Percentiles rank a stretch among this genome's conserved stretches.
Evolutionary conservation across 1,140 invertebrate genomes (phyloP).

Genomic region (Mercenaria mercenaria): DNA sequence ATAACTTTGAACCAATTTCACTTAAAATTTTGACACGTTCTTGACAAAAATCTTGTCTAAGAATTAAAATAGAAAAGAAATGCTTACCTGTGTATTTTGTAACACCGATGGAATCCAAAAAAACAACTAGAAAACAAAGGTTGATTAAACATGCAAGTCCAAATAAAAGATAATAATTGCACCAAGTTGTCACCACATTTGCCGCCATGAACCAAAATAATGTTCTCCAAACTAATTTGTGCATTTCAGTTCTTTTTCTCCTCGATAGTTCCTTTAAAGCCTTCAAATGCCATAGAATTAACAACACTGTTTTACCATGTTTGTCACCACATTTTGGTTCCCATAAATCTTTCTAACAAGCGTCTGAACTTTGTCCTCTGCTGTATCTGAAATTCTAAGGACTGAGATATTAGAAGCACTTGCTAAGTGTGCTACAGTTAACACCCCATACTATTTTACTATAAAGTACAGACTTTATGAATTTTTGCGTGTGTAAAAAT

Average conservation of each 20-base stretch:
- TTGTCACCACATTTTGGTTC: background rate
- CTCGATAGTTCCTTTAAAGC: no score
- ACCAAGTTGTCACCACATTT: slow-evolving; percentile 7
- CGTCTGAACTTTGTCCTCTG: background rate
- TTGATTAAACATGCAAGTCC: slow-evolving; percentile 31
- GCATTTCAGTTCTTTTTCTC: background rate
- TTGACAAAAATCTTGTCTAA: background rate
- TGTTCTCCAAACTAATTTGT: background rate
- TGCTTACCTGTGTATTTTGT: slow-evolving; percentile 8
- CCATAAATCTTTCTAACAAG: background rate
- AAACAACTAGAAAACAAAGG: slow-evolving; percentile 33
- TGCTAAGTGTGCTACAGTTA: background rate
- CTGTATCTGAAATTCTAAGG: slow-evolving; percentile 51
- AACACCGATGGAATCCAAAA: background rate
- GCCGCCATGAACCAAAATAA: background rate
- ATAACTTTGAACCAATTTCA: slow-evolving; percentile 46
- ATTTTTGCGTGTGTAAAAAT: background rate
- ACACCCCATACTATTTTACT: background rate
- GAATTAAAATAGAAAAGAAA: slow-evolving; percentile 5
- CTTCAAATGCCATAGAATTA: no score
- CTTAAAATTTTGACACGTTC: background rate
- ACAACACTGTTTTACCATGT: background rate
- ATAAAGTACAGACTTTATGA: no score
- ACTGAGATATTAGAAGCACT: slow-evolving; percentile 47
- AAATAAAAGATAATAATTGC: background rate